These are phyloP conservation scores for Toxostoma redivivum DNA, from an alignment of 2,113 vertebrate species.

Conservation along the genomic window DNA sequence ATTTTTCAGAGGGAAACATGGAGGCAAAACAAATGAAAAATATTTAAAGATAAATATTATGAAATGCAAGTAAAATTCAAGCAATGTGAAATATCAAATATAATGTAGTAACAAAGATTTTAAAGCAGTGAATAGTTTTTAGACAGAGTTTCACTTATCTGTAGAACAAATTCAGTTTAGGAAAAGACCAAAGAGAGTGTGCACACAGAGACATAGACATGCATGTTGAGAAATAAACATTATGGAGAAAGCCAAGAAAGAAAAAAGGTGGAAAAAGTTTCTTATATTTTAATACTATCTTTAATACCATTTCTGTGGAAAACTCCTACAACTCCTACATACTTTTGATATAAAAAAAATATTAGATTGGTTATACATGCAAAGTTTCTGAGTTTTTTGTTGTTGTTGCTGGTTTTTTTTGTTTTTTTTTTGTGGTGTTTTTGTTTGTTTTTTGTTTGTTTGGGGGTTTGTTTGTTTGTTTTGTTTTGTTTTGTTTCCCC, in stretches of 20 bases:
- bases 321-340: accelerated
- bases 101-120: not conserved
- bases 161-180: not conserved
- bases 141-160: not conserved
- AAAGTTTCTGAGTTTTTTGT: not conserved
- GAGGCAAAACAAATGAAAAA: not conserved
- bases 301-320: not conserved
- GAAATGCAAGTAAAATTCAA: not conserved
- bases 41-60: not conserved
- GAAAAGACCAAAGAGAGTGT: not conserved
- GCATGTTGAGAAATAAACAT: not conserved
- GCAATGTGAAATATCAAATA: not conserved
- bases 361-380: not conserved
- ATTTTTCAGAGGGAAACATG: not conserved
- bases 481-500: too few species aligned
- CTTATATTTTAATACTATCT: not conserved
- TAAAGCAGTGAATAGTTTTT: not conserved
- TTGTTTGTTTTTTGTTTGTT: too few species aligned
- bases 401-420: too few species aligned
- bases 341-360: not conserved
- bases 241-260: not conserved
- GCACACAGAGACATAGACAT: accelerated
- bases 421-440: too few species aligned
- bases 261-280: not conserved
- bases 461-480: too few species aligned